Base-by-base conservation (phyloP, 2,113 vertebrate genomes). In the Spheniscus mendiculus region DNA sequence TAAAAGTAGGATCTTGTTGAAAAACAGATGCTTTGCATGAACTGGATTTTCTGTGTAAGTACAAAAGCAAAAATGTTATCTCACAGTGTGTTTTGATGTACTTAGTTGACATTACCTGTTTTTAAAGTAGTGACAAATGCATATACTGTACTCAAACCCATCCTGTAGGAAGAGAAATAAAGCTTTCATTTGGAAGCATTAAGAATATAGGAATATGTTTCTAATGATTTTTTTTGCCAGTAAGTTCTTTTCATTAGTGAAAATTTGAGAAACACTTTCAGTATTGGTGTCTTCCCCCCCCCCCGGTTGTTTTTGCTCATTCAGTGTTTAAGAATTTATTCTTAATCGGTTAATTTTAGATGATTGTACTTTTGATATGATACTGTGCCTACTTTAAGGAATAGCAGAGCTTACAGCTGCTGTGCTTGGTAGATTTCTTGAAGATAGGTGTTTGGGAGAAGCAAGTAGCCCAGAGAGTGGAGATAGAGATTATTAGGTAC, bases 21-120 rank as follows among this genome's bases (percentile, higher is more conserved):
- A 84, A 96, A 95, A 19, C 70, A 92, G 72, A 56, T 95, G 56
- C 56, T 83, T 90, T 92, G 61, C 70, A 52, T 71, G 45, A 90
- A 55, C 63, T 90, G 32, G 40, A 42, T 79, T 92, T 97, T 86
- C 55, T 74, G 52, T 71, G 4, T 61, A 80, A 88, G 34, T 94
- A 61, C 32, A 92, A 76, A 82, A 87, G 34, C 49, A 70, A 87
- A 96, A 95, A 38, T 87, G 62, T 79, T 70, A 67, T 67, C 18
- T 95, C 47, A n/a, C 47, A n/a, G 27, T 58, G 45, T 67, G 90
- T 80, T 93, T 45, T 77, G 2, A 63, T 95, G 50, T 82, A 26
- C 23, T 89, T 91, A n/a, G 21, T 81, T 79, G 32, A 72, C 45
- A 8, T 87, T 93, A 94, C 90, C 32, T 88, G 47, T 71, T 93